These are phyloP conservation scores for Zaprionus bogoriensis DNA, from an alignment of 2,888 invertebrate species.

Conservation along the genomic window DNA sequence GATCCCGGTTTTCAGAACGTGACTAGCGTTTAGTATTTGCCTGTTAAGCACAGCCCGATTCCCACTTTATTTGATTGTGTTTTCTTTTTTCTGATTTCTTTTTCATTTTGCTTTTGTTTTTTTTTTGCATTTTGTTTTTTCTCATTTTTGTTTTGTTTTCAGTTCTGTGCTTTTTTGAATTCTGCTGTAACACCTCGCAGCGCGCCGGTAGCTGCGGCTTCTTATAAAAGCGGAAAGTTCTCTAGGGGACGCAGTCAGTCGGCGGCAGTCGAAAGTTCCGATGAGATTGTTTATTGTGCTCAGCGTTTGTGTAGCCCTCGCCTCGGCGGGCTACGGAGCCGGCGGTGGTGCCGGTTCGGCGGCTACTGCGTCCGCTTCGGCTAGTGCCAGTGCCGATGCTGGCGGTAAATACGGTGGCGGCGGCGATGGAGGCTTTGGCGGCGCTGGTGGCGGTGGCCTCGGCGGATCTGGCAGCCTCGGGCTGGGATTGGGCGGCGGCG, in stretches of 20 bases:
- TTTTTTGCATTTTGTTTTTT: constrained; percentile 3
- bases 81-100: constrained; percentile 24
- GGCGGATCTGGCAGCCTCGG: constrained; percentile 27
- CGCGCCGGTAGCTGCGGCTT: constrained; percentile 1
- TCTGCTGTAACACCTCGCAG: constrained; percentile 31
- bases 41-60: constrained; percentile 31
- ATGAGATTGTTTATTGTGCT: constrained; percentile 74
- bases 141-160: constrained; percentile 6
- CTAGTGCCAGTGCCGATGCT: constrained; percentile 25
- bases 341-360: constrained; percentile 47
- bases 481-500: constrained; percentile 33
- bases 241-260: constrained; percentile 50
- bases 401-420: constrained; percentile 36
- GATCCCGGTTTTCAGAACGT: constrained; percentile 60
- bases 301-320: constrained; percentile 62
- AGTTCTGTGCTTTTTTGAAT: constrained; percentile 22
- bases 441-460: constrained; percentile 5
- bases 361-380: constrained; percentile 46
- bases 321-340: constrained; percentile 59
- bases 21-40: constrained; percentile 55
- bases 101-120: constrained; percentile 11
- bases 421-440: constrained; percentile 19
- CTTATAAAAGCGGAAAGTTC: constrained; percentile 57
- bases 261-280: constrained; percentile 47
- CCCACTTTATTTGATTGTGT: constrained; percentile 19